phyloP scores from a whole-genome alignment of 2,797 vertebrate genomes.

The Hylomyscus alleni region DNA sequence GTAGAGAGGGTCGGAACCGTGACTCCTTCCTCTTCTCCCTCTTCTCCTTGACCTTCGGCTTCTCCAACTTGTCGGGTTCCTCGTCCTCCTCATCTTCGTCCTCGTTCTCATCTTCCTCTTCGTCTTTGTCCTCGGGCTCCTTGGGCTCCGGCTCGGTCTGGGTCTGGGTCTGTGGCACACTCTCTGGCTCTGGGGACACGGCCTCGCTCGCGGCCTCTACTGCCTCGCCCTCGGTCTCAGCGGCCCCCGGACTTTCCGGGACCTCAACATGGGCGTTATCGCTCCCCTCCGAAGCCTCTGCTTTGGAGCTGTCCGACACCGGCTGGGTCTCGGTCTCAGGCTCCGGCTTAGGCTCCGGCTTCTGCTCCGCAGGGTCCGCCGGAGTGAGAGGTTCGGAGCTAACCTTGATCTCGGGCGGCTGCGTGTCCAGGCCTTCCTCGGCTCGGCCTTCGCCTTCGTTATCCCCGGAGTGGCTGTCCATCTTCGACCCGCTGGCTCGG shows the following conservation, averaged over 20 bases:
- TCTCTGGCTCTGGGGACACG: neutral
- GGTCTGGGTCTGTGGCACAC: neutral
- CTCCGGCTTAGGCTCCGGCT: neutral
- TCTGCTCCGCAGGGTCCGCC: neutral
- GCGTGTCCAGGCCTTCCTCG: neutral
- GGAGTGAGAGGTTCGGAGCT: neutral
- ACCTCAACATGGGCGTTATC: neutral
- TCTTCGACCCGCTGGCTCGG: accelerated
- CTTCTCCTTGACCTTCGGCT: neutral
- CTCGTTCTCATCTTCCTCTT: neutral
- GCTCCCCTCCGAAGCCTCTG: neutral
- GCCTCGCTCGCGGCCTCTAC: neutral
- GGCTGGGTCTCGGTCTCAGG: neutral
- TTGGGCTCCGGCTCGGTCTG: neutral
- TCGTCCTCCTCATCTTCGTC: neutral
- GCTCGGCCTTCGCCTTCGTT: neutral
- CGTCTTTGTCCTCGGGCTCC: neutral
- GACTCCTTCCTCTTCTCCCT: neutral
- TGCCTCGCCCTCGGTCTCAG: neutral
- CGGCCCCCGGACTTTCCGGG: accelerated
- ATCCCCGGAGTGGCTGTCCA: neutral
- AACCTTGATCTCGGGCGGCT: neutral
- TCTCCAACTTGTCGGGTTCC: neutral
- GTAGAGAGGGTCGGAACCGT: neutral
- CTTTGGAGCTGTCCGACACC: neutral